Evolutionary conservation across 2,113 vertebrate species (phyloP).

Genomic region (Coturnix japonica): DNA sequence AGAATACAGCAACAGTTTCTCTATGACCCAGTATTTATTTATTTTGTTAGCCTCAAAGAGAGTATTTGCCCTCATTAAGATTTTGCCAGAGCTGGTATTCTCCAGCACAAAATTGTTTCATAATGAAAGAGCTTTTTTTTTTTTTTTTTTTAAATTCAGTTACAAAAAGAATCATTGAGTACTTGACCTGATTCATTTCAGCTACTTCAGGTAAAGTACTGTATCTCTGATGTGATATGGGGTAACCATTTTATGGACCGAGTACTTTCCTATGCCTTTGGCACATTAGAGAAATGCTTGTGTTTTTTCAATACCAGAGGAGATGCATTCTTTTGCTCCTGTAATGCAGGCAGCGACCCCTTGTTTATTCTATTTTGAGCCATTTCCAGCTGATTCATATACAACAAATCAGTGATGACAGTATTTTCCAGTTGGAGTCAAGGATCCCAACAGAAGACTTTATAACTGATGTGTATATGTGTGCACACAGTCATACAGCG

Average conservation of each 20-base stretch:
- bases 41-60: background rate
- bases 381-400: background rate
- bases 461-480: background rate
- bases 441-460: background rate
- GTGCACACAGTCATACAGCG: background rate
- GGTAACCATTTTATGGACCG: background rate
- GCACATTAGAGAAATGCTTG: background rate
- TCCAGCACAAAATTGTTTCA: background rate
- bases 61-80: background rate
- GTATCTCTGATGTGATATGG: background rate
- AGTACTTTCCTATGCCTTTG: background rate
- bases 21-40: background rate
- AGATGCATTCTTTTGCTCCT: background rate
- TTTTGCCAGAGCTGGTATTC: background rate
- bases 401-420: background rate
- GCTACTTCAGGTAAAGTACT: no score
- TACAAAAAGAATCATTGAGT: background rate
- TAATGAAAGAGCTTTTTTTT: background rate
- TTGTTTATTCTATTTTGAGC: background rate
- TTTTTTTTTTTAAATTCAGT: background rate
- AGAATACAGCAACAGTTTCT: background rate
- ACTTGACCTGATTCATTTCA: background rate
- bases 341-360: rapidly evolving
- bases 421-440: background rate
- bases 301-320: background rate